Percentiles rank a stretch among this genome's conserved stretches.
phyloP scores from a whole-genome alignment of 2,888 invertebrate genomes.

The Sminthurinus aureus region DNA sequence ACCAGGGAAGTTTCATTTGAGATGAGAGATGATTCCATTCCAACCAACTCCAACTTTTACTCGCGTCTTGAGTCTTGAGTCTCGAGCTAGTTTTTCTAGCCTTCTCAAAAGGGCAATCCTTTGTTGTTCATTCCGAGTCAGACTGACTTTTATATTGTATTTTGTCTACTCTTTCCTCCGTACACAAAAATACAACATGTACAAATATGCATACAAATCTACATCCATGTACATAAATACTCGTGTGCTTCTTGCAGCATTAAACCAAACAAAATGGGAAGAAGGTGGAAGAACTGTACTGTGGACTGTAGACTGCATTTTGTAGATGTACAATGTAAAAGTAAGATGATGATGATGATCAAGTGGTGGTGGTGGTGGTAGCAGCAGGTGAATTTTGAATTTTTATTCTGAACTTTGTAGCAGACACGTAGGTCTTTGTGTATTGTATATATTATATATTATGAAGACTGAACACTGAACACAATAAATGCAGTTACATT shows the following conservation, averaged over 20 bases:
- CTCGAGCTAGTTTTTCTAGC: conserved; percentile 18
- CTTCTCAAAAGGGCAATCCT: conserved; percentile 13
- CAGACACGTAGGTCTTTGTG: too few relatives aligned
- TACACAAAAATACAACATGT: neutral
- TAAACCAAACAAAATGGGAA: too few relatives aligned
- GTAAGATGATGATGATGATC: too few relatives aligned
- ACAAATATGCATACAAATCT: neutral
- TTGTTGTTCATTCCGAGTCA: conserved; percentile 7
- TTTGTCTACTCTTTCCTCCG: too few relatives aligned
- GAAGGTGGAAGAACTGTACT: too few relatives aligned
- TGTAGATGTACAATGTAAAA: too few relatives aligned
- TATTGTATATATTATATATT: too few relatives aligned
- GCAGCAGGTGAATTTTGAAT: neutral
- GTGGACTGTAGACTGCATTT: too few relatives aligned
- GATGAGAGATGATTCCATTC: conserved; percentile 43
- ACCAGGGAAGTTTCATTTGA: conserved; percentile 43
- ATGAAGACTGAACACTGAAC: too few relatives aligned
- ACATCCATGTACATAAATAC: neutral
- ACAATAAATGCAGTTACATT: too few relatives aligned
- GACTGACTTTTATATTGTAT: neutral
- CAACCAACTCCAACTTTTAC: conserved; percentile 25
- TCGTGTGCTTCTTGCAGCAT: neutral
- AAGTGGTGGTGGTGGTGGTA: too few relatives aligned
- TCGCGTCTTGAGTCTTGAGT: too few relatives aligned
- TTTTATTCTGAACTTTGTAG: neutral